Evolutionary conservation across 2,113 vertebrate genomes (phyloP).

Genomic region (Saccopteryx leptura): DNA sequence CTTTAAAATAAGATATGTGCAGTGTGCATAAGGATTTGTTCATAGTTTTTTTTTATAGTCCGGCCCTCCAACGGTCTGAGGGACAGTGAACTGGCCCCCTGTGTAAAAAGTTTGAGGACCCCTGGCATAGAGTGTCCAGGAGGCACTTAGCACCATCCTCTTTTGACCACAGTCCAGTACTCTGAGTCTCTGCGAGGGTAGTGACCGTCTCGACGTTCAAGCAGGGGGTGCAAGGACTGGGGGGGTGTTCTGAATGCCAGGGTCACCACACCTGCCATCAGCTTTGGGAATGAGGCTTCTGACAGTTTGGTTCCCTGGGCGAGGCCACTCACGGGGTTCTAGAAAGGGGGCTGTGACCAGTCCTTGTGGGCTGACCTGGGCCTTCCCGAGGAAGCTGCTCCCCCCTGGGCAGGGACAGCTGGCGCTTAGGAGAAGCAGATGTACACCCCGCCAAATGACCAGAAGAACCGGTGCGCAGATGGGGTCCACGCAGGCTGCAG

Average conservation of each 20-base stretch:
- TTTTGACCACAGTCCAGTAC: neutral
- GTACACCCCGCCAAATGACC: conserved; percentile 50
- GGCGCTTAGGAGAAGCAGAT: conserved; percentile 81
- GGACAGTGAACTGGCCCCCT: no score
- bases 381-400: conserved; percentile 66
- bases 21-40: no score
- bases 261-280: neutral
- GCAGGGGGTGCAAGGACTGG: neutral
- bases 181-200: accelerated
- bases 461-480: conserved; percentile 58
- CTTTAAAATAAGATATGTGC: no score
- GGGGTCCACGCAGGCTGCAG: conserved; percentile 53
- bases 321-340: neutral
- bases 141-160: neutral
- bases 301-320: neutral
- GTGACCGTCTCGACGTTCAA: neutral
- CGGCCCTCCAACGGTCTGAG: no score
- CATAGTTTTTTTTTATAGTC: no score
- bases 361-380: conserved; percentile 42
- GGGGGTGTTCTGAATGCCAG: neutral
- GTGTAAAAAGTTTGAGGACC: no score
- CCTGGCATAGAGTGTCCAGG: accelerated
- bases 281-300: neutral
- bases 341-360: neutral
- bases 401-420: conserved; percentile 80